Conservation (phyloP, 2,113 vertebrate species). For the Meles meles region DNA sequence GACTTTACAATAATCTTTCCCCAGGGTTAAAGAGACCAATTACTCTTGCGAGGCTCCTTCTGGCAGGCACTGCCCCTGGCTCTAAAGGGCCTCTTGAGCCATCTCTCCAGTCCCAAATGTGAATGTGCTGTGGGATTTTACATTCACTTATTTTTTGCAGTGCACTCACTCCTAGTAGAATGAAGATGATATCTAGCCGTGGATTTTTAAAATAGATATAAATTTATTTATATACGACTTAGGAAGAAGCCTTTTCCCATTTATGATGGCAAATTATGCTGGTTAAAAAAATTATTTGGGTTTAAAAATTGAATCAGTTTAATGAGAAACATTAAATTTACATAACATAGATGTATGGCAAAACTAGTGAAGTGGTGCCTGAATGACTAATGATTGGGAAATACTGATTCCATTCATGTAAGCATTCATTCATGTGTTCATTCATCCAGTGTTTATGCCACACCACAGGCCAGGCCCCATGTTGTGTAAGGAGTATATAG, state of each 20-base stretch:
- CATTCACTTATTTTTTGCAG: constrained; percentile 14
- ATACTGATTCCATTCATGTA: neutral
- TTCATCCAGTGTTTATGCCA: neutral
- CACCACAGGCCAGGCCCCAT: neutral
- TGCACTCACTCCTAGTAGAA: neutral
- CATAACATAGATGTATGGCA: neutral
- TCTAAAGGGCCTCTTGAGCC: constrained; percentile 54
- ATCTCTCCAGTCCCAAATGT: neutral
- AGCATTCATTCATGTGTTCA: neutral
- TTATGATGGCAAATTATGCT: neutral
- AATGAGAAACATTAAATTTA: constrained; percentile 24
- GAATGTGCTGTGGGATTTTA: neutral
- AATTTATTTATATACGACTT: neutral
- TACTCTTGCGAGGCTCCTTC: constrained; percentile 63
- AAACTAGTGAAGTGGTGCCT: neutral
- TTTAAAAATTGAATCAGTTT: constrained; percentile 1
- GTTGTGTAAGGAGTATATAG: neutral
- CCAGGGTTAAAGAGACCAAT: constrained; percentile 67
- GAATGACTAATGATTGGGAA: neutral
- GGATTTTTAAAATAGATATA: constrained; percentile 4
- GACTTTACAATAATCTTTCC: constrained; percentile 68
- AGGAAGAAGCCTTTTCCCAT: neutral
- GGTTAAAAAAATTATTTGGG: constrained; percentile 36
- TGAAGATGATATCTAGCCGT: neutral
- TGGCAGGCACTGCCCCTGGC: constrained; percentile 45